phyloP scores from a whole-genome alignment of 2,797 vertebrate species.

The Gymnothorax reevesii region DNA sequence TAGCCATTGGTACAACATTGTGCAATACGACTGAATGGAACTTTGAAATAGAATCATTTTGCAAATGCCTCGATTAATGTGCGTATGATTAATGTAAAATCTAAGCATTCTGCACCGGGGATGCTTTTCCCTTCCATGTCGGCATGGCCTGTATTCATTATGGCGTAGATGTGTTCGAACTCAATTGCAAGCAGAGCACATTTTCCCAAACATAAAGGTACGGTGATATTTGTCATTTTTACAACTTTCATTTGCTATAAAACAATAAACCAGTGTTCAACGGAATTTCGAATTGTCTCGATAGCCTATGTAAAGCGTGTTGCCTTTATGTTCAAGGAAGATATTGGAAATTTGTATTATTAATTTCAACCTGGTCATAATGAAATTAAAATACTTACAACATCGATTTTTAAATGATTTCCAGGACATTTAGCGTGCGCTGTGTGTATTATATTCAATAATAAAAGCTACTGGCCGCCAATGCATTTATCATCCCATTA shows the following conservation, averaged over 20 bases:
- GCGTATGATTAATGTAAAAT: background rate
- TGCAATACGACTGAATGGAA: background rate
- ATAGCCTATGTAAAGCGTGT: conserved; percentile 15
- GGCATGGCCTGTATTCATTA: background rate
- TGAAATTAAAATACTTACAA: conserved; percentile 49
- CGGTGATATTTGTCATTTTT: background rate
- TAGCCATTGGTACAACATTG: too few species aligned
- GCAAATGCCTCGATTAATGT: background rate
- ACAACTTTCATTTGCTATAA: background rate
- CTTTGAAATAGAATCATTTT: background rate
- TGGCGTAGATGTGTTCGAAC: background rate
- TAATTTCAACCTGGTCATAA: conserved; percentile 46
- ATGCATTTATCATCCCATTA: conserved; percentile 98
- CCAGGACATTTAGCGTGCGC: conserved; percentile 58
- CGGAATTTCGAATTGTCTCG: conserved; percentile 18
- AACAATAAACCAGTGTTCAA: background rate
- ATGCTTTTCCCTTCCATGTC: background rate
- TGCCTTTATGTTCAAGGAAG: conserved; percentile 27
- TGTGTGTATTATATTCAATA: conserved; percentile 81
- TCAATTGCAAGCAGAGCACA: background rate
- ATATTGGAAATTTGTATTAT: conserved; percentile 31
- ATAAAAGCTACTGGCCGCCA: conserved; percentile 82
- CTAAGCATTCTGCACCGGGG: background rate
- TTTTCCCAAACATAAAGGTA: background rate
- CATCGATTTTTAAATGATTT: conserved; percentile 49